Conservation (phyloP, 2,113 vertebrate species). For the Hemiprocne comata region DNA sequence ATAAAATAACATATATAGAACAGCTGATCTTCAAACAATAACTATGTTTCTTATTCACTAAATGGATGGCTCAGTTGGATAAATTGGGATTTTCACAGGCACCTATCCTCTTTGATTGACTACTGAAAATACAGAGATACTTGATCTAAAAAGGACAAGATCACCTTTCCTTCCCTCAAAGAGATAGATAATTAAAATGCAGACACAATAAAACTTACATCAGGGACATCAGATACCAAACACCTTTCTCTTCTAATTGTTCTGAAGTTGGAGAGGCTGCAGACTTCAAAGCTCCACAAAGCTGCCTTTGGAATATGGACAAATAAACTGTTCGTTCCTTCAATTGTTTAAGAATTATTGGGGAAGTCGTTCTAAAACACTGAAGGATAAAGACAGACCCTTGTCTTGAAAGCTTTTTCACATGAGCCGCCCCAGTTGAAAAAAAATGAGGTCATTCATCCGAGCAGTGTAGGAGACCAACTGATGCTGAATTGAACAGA, state of each 20-base stretch:
- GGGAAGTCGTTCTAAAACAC: background rate
- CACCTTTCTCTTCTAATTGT: background rate
- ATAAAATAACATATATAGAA: background rate
- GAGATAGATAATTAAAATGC: background rate
- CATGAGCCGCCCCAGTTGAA: background rate
- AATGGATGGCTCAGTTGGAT: background rate
- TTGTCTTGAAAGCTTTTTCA: background rate
- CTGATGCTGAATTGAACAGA: background rate
- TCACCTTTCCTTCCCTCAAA: background rate
- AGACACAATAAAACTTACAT: background rate
- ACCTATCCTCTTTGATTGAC: rapidly evolving
- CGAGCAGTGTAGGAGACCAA: background rate
- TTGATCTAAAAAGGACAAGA: background rate
- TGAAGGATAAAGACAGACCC: background rate
- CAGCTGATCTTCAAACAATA: background rate
- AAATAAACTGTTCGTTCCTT: background rate
- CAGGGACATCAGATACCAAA: background rate
- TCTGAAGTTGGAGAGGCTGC: background rate
- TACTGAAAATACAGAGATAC: background rate
- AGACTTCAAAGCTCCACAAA: background rate
- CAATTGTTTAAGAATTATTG: background rate
- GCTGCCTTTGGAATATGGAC: background rate
- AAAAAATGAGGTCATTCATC: background rate
- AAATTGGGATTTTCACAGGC: background rate
- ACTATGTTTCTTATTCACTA: background rate